A percentile compares a stretch with the other conserved stretches of the same genome.
These are phyloP conservation scores for Furcifer pardalis DNA, from an alignment of 2,797 vertebrate species.

Conservation along the genomic window DNA sequence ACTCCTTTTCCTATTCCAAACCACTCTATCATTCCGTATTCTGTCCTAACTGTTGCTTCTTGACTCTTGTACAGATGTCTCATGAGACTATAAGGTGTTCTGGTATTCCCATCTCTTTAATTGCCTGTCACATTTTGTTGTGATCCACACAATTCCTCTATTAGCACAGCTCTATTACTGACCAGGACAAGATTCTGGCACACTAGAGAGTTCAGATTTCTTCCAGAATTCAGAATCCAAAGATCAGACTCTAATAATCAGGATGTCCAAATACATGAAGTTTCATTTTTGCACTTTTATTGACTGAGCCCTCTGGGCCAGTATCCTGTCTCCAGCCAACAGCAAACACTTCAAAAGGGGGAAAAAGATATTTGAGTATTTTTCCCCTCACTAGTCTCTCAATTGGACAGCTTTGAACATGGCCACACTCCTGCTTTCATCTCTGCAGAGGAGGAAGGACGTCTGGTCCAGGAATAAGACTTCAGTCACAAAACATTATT, in stretches of 20 bases:
- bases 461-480: slow-evolving; percentile 22
- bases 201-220: not conserved
- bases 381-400: not conserved
- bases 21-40: too few species aligned
- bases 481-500: slow-evolving; percentile 14
- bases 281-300: not conserved
- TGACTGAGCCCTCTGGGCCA: not conserved
- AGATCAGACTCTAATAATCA: not conserved
- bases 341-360: not conserved
- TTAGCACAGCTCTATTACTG: not conserved
- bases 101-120: too few species aligned
- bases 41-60: too few species aligned
- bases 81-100: too few species aligned
- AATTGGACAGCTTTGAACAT: not conserved
- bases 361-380: too few species aligned
- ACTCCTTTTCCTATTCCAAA: too few species aligned
- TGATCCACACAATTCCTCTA: too few species aligned
- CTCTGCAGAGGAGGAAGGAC: slow-evolving; percentile 28
- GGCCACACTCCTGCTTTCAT: slow-evolving; percentile 17
- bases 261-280: not conserved
- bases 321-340: not conserved
- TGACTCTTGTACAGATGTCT: too few species aligned
- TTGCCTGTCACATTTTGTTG: too few species aligned
- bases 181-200: not conserved
- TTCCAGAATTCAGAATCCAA: not conserved